Evolutionary conservation across 2,113 vertebrate genomes (phyloP), one percentile per base, ranked within the genome.

Genomic region (Morphnarchus princeps): DNA sequence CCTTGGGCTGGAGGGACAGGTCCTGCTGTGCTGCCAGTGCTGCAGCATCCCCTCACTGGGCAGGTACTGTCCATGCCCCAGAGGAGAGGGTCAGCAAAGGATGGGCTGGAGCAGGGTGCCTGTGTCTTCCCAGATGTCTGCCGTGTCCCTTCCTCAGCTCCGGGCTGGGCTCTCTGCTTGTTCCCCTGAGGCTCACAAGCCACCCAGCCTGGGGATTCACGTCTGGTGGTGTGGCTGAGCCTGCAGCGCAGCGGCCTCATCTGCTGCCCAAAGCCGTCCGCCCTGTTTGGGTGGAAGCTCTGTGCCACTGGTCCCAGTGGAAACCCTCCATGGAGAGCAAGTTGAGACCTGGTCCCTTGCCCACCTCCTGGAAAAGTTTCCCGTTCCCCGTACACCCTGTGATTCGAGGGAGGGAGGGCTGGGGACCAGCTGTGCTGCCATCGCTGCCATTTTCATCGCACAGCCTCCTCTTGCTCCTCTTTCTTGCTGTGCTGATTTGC

Each of bases 271-370:
- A 10, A 49, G 49, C n/a, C 4, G 3, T 42, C 43, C 0, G 1
- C 38, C 9, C 40, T 84, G 57, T 73, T 76, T 32, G 57, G 13
- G 55, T 49, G 29, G 63, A 29, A 71, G 58, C 15, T 70, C 25
- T 7, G 7, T 62, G 21, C 47, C 19, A 0, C 29, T 57, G 29
- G 8, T 47, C 29, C 43, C 0, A 0, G 2, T 63, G 43, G 76
- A 81, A 81, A n/a, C 58, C 18, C 32, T 57, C 66, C 49, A 3
- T 4, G 18, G 21, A 20, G 28, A 70, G 57, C 65, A 26, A 52
- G 24, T 36, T 62, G 20, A 62, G 40, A 40, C 31, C 58, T 67
- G n/a, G 13, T 65, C 25, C 19, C 14, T 61, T 7, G 1, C 22
- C 28, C 26, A n/a, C 19, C 45, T 67, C 36, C 34, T 7, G 6